Base-by-base conservation (phyloP, 2,888 invertebrate genomes). In the Melanophora roralis region DNA sequence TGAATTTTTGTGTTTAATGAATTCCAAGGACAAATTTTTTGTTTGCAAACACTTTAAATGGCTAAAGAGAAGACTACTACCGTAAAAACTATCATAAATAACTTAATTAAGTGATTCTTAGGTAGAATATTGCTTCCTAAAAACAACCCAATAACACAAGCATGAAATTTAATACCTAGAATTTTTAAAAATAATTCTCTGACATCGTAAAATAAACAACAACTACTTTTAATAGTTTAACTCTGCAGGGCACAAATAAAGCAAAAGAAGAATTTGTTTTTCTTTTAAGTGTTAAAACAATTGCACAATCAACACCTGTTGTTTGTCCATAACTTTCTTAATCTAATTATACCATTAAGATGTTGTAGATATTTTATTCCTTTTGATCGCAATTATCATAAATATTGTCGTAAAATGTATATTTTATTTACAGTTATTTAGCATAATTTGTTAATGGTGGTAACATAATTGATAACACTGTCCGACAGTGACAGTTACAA, bases 251-350 rank as follows among this genome's bases (percentile, higher is more conserved):
- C 49, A 49, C 12, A 5, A 3, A 49, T 23, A 23, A 49, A 49
- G 11, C 12, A 49, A 2, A 12, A 23, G 14, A 12, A n/a, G 12
- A n/a, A 49, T 6, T 23, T 23, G 4, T 49, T 5, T 47, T 12
- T 53, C 12, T 38, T 14, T 45, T 14, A 23, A 43, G 19, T 34
- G 9, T 34, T 43, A 40, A 53, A 43, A 62, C 62, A 60, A 71
- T 59, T 49, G 51, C 49, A 60, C 49, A 71, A n/a, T n/a, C n/a
- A n/a, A 71, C 71, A 71, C 71, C 71, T 71, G 71, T 60, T 71
- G 60, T 67, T 32, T 14, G n/a, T 8, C 38, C 57, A 57, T 57
- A 38, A 57, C 38, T 38, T 57, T 21, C 14, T 57, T 5, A 12
- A 36, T 21, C 36, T 49, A 40, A 36, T 49, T 49, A 23, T 49